Evolutionary conservation across 2,113 vertebrate genomes (phyloP).

Genomic region (Sorex fumeus): DNA sequence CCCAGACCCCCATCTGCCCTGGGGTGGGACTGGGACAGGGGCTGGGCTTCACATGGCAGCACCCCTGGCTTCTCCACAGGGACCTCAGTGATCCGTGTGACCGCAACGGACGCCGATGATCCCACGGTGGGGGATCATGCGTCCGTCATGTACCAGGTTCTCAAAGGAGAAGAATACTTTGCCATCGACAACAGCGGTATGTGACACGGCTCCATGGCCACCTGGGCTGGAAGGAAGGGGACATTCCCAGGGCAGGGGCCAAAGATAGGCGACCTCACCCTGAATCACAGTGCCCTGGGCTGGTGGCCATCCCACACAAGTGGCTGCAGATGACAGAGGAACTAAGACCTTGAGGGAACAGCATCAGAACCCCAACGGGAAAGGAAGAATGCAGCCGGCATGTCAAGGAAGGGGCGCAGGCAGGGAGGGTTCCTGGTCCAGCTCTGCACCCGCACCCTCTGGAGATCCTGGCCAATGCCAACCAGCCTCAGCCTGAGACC

Average conservation of each 20-base stretch:
- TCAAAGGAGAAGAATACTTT: constrained; percentile 89
- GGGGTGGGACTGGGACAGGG: background rate
- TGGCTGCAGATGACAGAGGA: background rate
- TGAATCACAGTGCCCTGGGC: background rate
- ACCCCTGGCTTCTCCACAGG: constrained; percentile 85
- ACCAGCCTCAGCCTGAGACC: background rate
- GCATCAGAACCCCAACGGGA: background rate
- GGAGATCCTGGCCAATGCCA: background rate
- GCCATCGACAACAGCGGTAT: constrained; percentile 92
- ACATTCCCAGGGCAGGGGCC: background rate
- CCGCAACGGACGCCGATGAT: constrained; percentile 95
- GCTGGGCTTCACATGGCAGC: background rate
- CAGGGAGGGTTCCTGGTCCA: background rate
- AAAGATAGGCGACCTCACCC: background rate
- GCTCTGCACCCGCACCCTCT: background rate
- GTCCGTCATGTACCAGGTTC: constrained; percentile 91
- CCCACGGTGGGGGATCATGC: constrained; percentile 92
- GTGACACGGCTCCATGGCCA: background rate
- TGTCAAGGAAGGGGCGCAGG: background rate
- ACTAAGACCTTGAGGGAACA: background rate
- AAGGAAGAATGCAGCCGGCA: background rate
- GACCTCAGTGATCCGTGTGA: constrained; percentile 90
- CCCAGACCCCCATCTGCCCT: background rate
- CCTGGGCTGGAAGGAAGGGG: background rate
- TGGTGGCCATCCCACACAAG: rapidly evolving